Base-by-base conservation (phyloP, 2,113 vertebrate genomes). In the Sciurus niger region DNA sequence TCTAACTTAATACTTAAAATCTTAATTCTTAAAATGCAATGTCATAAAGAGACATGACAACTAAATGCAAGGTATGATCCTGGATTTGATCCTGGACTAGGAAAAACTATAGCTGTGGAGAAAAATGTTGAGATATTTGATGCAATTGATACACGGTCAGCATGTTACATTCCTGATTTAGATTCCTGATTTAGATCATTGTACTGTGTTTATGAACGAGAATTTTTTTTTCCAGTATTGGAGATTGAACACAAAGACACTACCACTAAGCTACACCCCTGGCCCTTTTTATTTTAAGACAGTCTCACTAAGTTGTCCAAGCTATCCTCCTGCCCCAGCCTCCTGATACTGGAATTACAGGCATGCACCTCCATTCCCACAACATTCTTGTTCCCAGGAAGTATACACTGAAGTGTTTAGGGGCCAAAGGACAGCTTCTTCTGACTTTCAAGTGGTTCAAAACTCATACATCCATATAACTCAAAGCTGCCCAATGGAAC, bases 21-120 rank as follows among this genome's bases (percentile, higher is more conserved):
- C 89, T 82, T 73, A 73, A 85, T 89, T 90, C 82, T 97, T 86
- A 79, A 89, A 82, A 73, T 89, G 12, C 73, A 91, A 30, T 67
- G n/a, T 28, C 5, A 65, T 73, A 78, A 90, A 18, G 34, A 87
- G 16, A 89, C 48, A 51, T 84, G 40, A 78, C 55, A 96, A 34
- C 74, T 70, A 73, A 80, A 73, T 76, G 20, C 28, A 92, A 67
- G 9, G 7, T 89, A 12, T 65, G 65, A 84, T 32, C 86, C 51
- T 43, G 40, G 30, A 83, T 73, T 87, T 76, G 67, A 89, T 94
- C 53, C 85, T 83, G 32, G 79, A 86, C 9, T 67, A 79, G 94
- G n/a, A 80, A 77, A 94, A 89, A 40, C n/a, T 67, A 53, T 90
- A 83, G n/a, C 73, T 84, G n/a, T 83, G 78, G 72, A 77, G 76